Evolutionary conservation across 2,113 vertebrate species (phyloP).

Genomic region (Oryzias melastigma): DNA sequence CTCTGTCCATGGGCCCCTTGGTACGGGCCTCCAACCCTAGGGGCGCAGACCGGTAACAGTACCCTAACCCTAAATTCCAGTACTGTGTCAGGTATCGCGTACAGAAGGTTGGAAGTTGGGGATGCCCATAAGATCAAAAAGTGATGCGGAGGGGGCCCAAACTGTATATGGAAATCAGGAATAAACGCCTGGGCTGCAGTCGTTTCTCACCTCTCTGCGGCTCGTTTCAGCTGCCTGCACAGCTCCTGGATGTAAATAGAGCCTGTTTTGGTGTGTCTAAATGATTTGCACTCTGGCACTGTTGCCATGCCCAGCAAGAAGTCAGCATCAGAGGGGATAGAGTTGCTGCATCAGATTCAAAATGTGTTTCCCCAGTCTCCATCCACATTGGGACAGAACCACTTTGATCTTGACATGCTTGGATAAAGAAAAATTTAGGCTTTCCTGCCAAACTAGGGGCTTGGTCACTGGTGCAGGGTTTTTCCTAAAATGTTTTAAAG

Average conservation of each 20-base stretch:
- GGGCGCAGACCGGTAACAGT: too few species aligned
- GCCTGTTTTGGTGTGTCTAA: conserved; percentile 43
- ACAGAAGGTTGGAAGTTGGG: too few species aligned
- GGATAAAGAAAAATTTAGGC: conserved; percentile 91
- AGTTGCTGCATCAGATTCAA: conserved; percentile 57
- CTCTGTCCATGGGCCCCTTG: too few species aligned
- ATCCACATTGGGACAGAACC: conserved; percentile 31
- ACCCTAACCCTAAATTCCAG: too few species aligned
- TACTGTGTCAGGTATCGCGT: too few species aligned
- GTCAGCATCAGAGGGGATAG: conserved; percentile 72
- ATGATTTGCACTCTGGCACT: conserved; percentile 60
- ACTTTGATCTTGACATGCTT: conserved; percentile 85
- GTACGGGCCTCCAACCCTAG: too few species aligned
- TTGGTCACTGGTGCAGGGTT: conserved; percentile 66
- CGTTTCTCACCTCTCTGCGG: conserved; percentile 54
- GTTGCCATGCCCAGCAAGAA: conserved; percentile 81
- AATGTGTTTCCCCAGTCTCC: rapidly evolving
- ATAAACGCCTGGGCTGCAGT: background rate
- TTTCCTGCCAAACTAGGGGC: conserved; percentile 79
- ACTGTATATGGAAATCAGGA: too few species aligned
- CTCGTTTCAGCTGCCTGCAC: conserved; percentile 68
- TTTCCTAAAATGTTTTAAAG: too few species aligned
- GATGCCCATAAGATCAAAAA: too few species aligned
- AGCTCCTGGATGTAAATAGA: conserved; percentile 82
- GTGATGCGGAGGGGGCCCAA: too few species aligned